Conservation (phyloP, 35 echinoderm and acorn worm species). For the Heliocidaris tuberculata region DNA sequence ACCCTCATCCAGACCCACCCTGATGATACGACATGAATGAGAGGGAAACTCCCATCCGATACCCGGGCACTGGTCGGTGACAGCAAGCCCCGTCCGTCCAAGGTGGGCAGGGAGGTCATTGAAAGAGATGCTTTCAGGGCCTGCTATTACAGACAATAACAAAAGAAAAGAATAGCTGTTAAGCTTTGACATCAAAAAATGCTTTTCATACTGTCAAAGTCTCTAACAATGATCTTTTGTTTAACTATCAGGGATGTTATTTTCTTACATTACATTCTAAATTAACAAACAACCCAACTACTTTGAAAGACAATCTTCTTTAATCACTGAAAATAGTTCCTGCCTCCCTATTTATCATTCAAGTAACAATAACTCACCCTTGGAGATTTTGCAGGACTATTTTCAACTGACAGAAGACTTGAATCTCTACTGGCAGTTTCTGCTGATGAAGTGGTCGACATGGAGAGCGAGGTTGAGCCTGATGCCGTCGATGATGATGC, state of each 20-base stretch:
- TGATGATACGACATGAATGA: conserved; percentile 80
- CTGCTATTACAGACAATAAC: background rate
- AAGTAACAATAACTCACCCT: background rate
- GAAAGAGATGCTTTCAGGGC: conserved; percentile 57
- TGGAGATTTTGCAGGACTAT: conserved; percentile 6
- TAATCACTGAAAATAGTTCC: too few species aligned
- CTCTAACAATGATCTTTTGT: too few species aligned
- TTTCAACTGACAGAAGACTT: conserved; percentile 20
- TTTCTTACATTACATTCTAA: too few species aligned
- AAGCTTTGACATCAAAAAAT: too few species aligned
- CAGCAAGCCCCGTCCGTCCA: background rate
- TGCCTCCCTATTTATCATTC: too few species aligned
- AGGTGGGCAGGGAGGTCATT: conserved; percentile 52
- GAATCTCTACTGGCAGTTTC: conserved; percentile 32
- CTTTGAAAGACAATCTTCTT: too few species aligned
- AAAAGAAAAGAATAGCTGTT: background rate
- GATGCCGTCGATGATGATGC: background rate
- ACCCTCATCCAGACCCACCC: conserved; percentile 68
- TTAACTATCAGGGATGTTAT: too few species aligned
- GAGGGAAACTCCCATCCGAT: conserved; percentile 54
- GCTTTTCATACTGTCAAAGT: too few species aligned
- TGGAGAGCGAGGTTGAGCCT: background rate
- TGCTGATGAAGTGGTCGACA: conserved; percentile 2
- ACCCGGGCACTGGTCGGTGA: background rate
- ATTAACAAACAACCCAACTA: too few species aligned